Evolutionary conservation across 2,113 vertebrate species (phyloP).

Genomic region (Tiliqua scincoides): DNA sequence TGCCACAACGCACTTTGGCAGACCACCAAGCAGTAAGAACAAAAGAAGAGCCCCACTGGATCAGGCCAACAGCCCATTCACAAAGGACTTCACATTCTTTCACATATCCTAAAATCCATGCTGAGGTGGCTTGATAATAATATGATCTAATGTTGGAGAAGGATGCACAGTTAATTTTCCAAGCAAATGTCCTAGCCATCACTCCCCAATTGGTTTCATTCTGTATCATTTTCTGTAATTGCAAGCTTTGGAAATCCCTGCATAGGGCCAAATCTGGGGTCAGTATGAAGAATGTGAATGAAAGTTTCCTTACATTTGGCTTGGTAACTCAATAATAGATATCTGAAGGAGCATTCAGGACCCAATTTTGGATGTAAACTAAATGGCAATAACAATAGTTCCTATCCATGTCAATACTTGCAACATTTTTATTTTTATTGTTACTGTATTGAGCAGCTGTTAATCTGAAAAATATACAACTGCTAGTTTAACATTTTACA

Average conservation of each 20-base stretch:
- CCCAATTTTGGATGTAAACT: background rate
- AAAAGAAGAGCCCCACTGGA: too few relatives aligned
- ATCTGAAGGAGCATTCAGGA: background rate
- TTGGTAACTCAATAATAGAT: background rate
- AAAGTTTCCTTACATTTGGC: too few relatives aligned
- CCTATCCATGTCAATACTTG: background rate
- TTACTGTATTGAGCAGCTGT: constrained; percentile 53
- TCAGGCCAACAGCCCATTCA: too few relatives aligned
- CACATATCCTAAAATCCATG: background rate
- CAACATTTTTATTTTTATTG: constrained; percentile 37
- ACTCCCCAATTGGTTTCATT: background rate
- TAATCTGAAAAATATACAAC: constrained; percentile 18
- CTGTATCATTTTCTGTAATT: background rate
- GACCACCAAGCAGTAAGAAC: background rate
- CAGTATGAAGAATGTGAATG: background rate
- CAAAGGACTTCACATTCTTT: background rate
- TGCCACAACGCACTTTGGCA: background rate
- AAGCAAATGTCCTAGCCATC: background rate
- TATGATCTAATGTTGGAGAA: background rate
- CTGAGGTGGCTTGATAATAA: background rate
- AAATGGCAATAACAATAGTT: background rate
- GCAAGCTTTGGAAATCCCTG: background rate
- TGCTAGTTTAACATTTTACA: constrained; percentile 28
- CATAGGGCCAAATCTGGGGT: background rate
- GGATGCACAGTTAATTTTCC: background rate